These are phyloP conservation scores for Sylvilagus bachmani DNA, from an alignment of 2,113 vertebrate genomes.

Conservation along the genomic window DNA sequence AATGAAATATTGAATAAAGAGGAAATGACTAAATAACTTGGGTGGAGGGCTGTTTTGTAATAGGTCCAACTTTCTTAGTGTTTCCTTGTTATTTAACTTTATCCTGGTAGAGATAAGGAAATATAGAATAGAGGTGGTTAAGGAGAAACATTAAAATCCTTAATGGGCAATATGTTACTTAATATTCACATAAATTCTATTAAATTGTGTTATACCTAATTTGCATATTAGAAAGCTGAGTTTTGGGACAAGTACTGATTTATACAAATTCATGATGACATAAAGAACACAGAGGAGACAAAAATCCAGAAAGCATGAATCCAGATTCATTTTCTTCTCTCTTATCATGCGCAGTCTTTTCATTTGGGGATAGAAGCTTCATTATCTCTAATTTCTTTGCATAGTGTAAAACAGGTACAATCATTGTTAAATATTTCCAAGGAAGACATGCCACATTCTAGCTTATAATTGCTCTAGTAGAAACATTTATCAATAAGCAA, in stretches of 20 bases:
- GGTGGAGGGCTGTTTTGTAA: neutral
- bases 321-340: neutral
- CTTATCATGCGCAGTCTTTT: neutral
- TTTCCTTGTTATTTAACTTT: neutral
- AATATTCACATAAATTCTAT: neutral
- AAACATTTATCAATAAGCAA: neutral
- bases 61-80: neutral
- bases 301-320: neutral
- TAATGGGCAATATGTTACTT: neutral
- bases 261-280: neutral
- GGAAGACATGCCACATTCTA: neutral
- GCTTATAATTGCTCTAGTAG: neutral
- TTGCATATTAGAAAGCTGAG: neutral
- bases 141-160: neutral
- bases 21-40: constrained; percentile 64
- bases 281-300: neutral
- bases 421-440: neutral
- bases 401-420: neutral
- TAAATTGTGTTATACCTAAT: neutral
- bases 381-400: constrained; percentile 3
- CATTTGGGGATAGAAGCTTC: neutral
- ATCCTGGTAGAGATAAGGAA: neutral
- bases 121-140: neutral
- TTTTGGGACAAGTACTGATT: neutral
- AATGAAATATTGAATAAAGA: constrained; percentile 83